Conservation (phyloP, 2,113 vertebrate genomes). For the Capricornis sumatraensis region DNA sequence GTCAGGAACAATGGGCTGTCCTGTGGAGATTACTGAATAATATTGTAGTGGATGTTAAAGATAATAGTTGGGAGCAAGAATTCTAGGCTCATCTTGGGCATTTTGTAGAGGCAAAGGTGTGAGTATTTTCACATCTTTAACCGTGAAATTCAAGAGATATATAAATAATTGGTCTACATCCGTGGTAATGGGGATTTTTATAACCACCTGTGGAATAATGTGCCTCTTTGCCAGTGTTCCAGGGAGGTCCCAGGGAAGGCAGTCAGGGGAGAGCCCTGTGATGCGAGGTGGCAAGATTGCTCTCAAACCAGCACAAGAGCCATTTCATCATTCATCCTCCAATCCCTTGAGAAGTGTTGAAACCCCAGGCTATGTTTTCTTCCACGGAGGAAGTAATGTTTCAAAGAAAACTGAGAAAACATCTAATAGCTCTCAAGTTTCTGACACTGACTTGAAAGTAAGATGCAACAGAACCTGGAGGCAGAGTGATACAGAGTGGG, state of each 20-base stretch:
- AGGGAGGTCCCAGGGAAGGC: neutral
- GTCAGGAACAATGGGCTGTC: neutral
- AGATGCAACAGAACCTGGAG: neutral
- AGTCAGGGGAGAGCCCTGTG: neutral
- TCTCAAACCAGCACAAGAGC: neutral
- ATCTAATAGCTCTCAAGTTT: neutral
- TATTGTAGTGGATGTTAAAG: neutral
- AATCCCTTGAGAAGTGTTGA: neutral
- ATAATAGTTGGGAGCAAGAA: neutral
- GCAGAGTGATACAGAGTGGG: neutral
- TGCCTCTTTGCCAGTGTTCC: neutral
- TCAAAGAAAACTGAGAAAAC: neutral
- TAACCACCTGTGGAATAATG: neutral
- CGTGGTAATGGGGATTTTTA: neutral
- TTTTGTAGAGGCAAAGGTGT: neutral
- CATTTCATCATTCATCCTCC: neutral
- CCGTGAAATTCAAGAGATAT: neutral
- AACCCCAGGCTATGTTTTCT: neutral
- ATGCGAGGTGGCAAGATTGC: neutral
- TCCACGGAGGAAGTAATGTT: neutral
- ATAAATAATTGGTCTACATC: neutral
- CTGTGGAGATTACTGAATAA: neutral
- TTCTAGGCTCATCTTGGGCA: neutral
- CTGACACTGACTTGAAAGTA: neutral
- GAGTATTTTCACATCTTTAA: neutral